These are phyloP conservation scores for Lepisosteus osseus DNA, from an alignment of 2,113 vertebrate genomes.

Conservation along the genomic window DNA sequence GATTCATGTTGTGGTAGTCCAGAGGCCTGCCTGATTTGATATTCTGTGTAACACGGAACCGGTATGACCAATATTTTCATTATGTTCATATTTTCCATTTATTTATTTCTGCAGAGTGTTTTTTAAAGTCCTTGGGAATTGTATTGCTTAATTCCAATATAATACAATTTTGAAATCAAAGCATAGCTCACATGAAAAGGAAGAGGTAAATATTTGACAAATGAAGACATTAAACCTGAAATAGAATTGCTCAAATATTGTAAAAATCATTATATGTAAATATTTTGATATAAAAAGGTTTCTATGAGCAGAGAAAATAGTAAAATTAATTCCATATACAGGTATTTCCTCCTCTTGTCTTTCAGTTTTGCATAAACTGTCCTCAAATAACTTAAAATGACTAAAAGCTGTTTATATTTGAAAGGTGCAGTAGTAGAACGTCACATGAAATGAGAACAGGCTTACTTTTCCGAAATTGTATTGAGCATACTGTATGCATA, in stretches of 20 bases:
- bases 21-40: conserved; percentile 44
- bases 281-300: too few species aligned
- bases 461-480: conserved; percentile 2
- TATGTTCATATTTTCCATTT: conserved; percentile 39
- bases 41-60: conserved; percentile 40
- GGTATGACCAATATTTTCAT: conserved; percentile 45
- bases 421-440: conserved; percentile 11
- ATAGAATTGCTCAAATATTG: too few species aligned
- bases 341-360: background rate
- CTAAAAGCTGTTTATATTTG: conserved; percentile 20
- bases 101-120: conserved; percentile 40
- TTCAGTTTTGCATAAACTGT: conserved; percentile 7
- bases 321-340: background rate
- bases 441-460: conserved; percentile 1
- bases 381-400: background rate
- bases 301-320: too few species aligned
- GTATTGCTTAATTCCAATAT: too few species aligned
- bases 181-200: too few species aligned
- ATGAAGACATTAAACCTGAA: too few species aligned
- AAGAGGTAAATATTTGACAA: too few species aligned
- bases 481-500: background rate
- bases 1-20: conserved; percentile 53
- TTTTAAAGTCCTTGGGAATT: conserved; percentile 6
- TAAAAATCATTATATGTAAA: too few species aligned
- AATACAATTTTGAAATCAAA: too few species aligned